Evolutionary conservation across 2,113 vertebrate genomes (phyloP).

Genomic region (Nettapus auritus): DNA sequence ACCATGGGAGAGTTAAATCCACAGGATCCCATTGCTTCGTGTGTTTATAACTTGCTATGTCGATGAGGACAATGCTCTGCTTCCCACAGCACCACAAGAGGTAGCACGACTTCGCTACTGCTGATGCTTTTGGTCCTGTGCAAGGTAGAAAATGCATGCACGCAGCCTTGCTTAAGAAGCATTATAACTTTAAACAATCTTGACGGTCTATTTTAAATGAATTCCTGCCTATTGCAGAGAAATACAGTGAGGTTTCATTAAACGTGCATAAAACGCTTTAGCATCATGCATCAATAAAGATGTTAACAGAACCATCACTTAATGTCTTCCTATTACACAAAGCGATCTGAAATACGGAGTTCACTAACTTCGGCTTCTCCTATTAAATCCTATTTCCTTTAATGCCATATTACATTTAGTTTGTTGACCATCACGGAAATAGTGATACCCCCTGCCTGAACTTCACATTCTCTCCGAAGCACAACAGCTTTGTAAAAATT

Average conservation of each 20-base stretch:
- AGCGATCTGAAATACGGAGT: not conserved
- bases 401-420: not conserved
- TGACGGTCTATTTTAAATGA: not conserved
- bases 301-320: not conserved
- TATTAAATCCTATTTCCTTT: not conserved
- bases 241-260: not conserved
- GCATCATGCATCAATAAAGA: not conserved
- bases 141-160: not conserved
- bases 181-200: not conserved
- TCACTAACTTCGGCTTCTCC: not conserved
- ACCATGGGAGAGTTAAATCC: not conserved
- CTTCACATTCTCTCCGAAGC: not conserved
- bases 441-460: not conserved
- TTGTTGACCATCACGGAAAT: not conserved
- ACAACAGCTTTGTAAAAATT: slow-evolving; percentile 5
- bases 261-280: not conserved
- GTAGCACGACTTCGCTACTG: rapidly evolving
- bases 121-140: rapidly evolving
- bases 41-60: rapidly evolving
- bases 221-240: not conserved
- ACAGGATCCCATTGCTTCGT: not conserved
- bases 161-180: not conserved
- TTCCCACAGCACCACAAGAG: not conserved
- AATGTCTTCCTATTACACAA: not conserved
- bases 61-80: not conserved